Percentiles rank a stretch among this genome's conserved stretches.
phyloP scores from a whole-genome alignment of 2,113 vertebrate species.

The Heptranchias perlo region DNA sequence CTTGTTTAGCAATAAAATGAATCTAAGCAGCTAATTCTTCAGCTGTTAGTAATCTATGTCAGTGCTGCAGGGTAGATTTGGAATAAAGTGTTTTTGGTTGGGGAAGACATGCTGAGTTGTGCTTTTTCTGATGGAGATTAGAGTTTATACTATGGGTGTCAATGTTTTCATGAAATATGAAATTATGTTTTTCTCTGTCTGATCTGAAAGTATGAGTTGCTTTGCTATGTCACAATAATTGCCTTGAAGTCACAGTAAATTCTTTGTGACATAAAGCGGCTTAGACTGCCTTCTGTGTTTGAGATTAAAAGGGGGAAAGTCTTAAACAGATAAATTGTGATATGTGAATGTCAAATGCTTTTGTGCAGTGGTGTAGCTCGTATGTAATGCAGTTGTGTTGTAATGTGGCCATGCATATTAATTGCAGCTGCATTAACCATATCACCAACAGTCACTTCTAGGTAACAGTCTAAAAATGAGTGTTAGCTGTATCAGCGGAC shows the following conservation, averaged over 20 bases:
- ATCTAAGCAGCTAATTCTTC: slow-evolving; percentile 3
- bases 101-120: neutral
- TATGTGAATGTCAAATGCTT: neutral
- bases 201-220: neutral
- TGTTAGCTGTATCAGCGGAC: neutral
- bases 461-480: neutral
- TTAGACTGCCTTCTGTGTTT: neutral
- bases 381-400: neutral
- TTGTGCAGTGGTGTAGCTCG: neutral
- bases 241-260: neutral
- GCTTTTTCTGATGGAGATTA: neutral
- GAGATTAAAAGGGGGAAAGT: neutral
- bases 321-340: neutral
- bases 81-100: neutral
- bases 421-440: neutral
- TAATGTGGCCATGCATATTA: neutral
- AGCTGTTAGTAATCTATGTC: neutral
- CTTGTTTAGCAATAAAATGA: neutral
- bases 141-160: neutral
- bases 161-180: neutral
- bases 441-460: neutral
- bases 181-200: neutral
- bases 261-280: neutral
- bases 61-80: neutral
- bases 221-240: neutral